Base-by-base conservation (phyloP, 2,797 vertebrate species). In the Anisognathus igniventris region DNA sequence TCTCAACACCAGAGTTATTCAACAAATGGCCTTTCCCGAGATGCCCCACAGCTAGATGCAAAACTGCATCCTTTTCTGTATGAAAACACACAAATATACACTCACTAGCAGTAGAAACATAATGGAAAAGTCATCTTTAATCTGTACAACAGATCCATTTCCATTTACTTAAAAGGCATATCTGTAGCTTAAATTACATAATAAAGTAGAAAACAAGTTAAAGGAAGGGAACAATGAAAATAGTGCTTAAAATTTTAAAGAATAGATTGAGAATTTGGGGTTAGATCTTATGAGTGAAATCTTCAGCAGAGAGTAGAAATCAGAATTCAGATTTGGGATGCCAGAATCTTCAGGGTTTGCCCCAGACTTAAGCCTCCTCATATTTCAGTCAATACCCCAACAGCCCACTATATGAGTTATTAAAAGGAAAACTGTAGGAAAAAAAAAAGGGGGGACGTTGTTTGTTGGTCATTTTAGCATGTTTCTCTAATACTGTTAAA, bases 381-480 rank as follows among this genome's bases (percentile, higher is more conserved):
- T 56, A 31, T 72, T 70, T 75, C 60, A 85, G 51, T 82, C 45
- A 42, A 8, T 85, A 44, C 17, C 39, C 42, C 19, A 73, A 17
- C 2, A 30, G 45, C 20, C 27, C 3, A 1, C 12, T 64, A 54
- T 53, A 39, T 11, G 11, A 42, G 8, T 58, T 66, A 62, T 21
- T 81, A 47, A 42, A 82, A 76, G 19, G 10, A 66, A 84, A 60
- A 37, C 7, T 5, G 0, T 57, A 23, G 11, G 11, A 39, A 85
- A 70, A n/a, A 50, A 23, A 51, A 8, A 39, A 39, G 37, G 37
- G 11, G 2, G 4, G 6, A 1, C 2, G 2, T n/a, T 62, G 8
- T 45, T 81, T 24, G 5, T 67, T 1, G 2, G n/a, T 80, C 17
- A 27, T 67, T 78, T 68, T 58, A 25, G 9, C 28, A 10, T 48